Base-by-base conservation (phyloP, 2,113 vertebrate genomes). In the Meriones unguiculatus region DNA sequence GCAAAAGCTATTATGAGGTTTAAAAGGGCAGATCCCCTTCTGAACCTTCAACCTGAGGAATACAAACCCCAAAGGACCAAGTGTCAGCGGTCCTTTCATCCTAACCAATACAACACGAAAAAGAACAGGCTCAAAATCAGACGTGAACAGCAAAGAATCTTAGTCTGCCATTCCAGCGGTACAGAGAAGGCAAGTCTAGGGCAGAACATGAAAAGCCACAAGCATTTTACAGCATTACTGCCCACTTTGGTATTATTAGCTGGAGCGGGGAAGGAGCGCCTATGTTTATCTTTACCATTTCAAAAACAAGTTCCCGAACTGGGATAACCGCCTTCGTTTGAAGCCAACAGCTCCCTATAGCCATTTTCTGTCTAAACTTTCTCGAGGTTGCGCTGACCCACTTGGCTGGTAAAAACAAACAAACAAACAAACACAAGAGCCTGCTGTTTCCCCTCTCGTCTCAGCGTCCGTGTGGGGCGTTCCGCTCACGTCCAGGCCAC, bases 341-440 rank as follows among this genome's bases (percentile, higher is more conserved):
- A 80, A 92, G 65, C 8, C 35, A 91, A 73, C 52, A 73, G 41
- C 50, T 90, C 84, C 59, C 75, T 57, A 91, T 76, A 69, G 10
- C 59, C 81, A 77, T 82, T 89, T 77, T 85, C 84, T 3, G 50
- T 24, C n/a, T 8, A 2, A 41, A 25, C 13, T 87, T 93, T 78
- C 69, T 46, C 65, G 15, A 46, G 50, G 24, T 7, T 65, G 59
- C n/a, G 89, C 76, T 92, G 97, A 92, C 82, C 90, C 94, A 95
- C 32, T 52, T 0, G 28, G 7, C 52, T 22, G 54, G 32, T 41
- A 70, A 85, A 77, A 96, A 96, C 91, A 92, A 95, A n/a, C n/a
- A n/a, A n/a, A n/a, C n/a, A 41, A 41, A 41, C 41, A 41, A 41
- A 41, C 2, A 41, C 92, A 90, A 93, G 89, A 80, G 22, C 30